Evolutionary conservation across 2,113 vertebrate genomes (phyloP), one percentile per base, ranked within the genome.

Genomic region (Heterocephalus glaber): DNA sequence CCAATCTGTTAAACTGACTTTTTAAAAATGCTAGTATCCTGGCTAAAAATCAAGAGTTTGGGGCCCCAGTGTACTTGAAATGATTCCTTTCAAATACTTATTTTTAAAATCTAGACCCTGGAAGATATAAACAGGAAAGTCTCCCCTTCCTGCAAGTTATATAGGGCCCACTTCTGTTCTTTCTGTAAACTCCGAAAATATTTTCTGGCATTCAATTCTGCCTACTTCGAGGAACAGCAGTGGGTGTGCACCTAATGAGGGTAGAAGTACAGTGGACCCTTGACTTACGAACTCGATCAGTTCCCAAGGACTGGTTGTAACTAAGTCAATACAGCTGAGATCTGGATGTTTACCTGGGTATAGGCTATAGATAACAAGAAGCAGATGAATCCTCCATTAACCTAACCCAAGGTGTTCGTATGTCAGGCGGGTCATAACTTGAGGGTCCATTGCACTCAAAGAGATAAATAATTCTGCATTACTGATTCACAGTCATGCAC

Each of bases 181-280:
- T 96, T 38, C 72, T 61, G 91, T 30, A 84, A 47, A 91, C 92
- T 77, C 60, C 87, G 70, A 93, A 93, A 60, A 60, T 85, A 86
- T 56, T 93, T 93, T 90, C 86, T 92, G 81, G 77, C 28, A 44
- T 33, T 61, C n/a, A 4, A 6, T 52, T 86, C 93, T 3, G 33
- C 47, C 44, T 35, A 22, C 35, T 41, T 70, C 49, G 26, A 81
- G 33, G 7, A 89, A 61, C 24, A 83, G 33, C 74, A 52, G 60
- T 33, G 13, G n/a, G 33, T 93, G 44, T 74, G 58, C 35, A 49
- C 26, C 79, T 38, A 38, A 60, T 68, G 16, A 54, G 52, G 49
- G 61, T 10, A 94, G 65, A 82, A 33, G 33, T 41, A 61, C 56
- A 58, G 56, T 19, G 56, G 16, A 17, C 16, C 56, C 56, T 58